Percentiles rank a stretch among this genome's conserved stretches.
Conservation (phyloP, 2,888 invertebrate genomes). For the Arge pagana region DNA sequence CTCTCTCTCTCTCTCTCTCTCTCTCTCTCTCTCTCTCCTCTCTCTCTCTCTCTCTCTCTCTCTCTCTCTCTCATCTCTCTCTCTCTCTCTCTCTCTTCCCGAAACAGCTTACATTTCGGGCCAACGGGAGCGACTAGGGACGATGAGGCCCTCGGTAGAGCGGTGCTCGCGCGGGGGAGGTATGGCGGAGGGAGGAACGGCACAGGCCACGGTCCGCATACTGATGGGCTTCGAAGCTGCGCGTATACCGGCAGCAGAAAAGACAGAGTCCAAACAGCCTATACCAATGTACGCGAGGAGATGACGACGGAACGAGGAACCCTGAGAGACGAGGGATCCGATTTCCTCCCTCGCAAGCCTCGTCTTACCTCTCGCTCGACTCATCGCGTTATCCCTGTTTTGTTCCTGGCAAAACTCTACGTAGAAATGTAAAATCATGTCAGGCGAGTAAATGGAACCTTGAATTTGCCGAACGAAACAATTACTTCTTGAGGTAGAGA, state of each 20-base stretch:
- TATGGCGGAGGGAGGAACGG: constrained; percentile 33
- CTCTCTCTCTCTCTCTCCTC: too few species aligned
- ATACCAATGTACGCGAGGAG: too few species aligned
- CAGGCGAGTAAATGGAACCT: too few species aligned
- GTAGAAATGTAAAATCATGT: constrained; percentile 1
- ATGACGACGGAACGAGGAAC: constrained; percentile 8
- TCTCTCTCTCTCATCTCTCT: too few species aligned
- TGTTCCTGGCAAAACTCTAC: neutral
- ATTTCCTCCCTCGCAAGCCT: neutral
- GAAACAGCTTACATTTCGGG: constrained; percentile 54
- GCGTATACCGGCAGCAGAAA: constrained; percentile 15
- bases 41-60: too few species aligned
- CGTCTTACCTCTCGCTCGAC: neutral
- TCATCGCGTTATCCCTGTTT: neutral
- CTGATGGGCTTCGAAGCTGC: constrained; percentile 48
- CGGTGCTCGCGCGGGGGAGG: constrained; percentile 28
- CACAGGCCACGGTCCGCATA: constrained; percentile 56
- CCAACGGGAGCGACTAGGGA: constrained; percentile 10
- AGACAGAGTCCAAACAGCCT: constrained; percentile 8
- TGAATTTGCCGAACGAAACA: too few species aligned
- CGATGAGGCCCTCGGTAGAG: constrained; percentile 7
- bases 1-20: too few species aligned
- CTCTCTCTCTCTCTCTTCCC: too few species aligned
- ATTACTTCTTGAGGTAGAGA: too few species aligned
- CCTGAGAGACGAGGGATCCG: constrained; percentile 11